phyloP scores from a whole-genome alignment of 2,113 vertebrate genomes.

The Meleagris gallopavo region DNA sequence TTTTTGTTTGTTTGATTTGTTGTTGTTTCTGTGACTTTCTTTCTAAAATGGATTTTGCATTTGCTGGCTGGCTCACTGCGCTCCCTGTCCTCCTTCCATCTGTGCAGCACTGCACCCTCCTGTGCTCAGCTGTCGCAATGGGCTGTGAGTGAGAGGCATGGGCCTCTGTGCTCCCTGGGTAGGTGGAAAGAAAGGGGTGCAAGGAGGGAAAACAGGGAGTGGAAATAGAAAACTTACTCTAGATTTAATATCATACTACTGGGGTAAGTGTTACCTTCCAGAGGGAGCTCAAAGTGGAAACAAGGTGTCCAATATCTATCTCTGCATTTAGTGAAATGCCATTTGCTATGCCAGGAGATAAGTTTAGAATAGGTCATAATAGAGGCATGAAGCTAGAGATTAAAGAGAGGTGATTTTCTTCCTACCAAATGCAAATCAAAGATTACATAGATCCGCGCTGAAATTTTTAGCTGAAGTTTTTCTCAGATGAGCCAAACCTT shows the following conservation, averaged over 20 bases:
- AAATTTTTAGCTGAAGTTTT: slow-evolving; percentile 7
- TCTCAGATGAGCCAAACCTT: background rate
- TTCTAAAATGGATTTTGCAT: slow-evolving; percentile 1
- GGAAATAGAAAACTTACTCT: slow-evolving; percentile 73
- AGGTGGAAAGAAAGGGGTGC: slow-evolving; percentile 48
- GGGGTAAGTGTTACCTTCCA: slow-evolving; percentile 69
- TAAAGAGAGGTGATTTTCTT: slow-evolving; percentile 63
- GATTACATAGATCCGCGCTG: background rate
- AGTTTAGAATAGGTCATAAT: slow-evolving; percentile 73
- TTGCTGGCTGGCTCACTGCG: background rate
- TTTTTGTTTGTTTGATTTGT: background rate
- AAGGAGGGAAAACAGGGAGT: slow-evolving; percentile 61
- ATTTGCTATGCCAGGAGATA: slow-evolving; percentile 70
- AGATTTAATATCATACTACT: slow-evolving; percentile 63
- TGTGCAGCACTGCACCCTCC: slow-evolving; percentile 7
- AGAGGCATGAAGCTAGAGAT: slow-evolving; percentile 67
- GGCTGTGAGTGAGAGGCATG: background rate
- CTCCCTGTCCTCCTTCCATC: background rate
- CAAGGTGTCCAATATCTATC: slow-evolving; percentile 76
- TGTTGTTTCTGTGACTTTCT: background rate
- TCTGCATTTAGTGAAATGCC: slow-evolving; percentile 74
- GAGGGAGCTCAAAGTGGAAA: slow-evolving; percentile 74
- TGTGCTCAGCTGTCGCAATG: slow-evolving; percentile 59
- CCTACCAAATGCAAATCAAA: slow-evolving; percentile 17
- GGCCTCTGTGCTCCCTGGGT: slow-evolving; percentile 44